Evolutionary conservation across 2,113 vertebrate genomes (phyloP).

Genomic region (Microtus pennsylvanicus): DNA sequence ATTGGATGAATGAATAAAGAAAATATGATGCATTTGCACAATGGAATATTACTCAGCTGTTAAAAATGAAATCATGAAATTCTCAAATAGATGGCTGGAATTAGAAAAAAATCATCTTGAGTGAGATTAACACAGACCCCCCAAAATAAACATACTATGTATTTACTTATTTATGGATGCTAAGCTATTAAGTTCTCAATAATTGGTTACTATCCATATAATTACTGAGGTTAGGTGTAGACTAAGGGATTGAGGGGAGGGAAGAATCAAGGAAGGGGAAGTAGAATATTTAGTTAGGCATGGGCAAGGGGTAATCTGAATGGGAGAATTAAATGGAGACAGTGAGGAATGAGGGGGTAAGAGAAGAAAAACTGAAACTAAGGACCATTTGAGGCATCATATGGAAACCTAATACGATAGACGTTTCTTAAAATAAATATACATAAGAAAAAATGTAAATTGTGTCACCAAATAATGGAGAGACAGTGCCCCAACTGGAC

Average conservation of each 20-base stretch:
- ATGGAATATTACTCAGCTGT: not conserved
- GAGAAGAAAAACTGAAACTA: not conserved
- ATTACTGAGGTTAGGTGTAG: not conserved
- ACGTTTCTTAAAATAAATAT: not conserved
- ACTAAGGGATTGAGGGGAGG: not conserved
- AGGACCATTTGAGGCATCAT: not conserved
- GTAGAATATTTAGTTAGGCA: not conserved
- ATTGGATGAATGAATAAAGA: not conserved
- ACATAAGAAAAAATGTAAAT: not conserved
- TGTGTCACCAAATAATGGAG: not conserved
- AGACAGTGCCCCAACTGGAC: not conserved
- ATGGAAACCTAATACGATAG: not conserved
- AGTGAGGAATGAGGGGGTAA: not conserved
- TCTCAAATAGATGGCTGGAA: not conserved
- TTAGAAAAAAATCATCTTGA: not conserved
- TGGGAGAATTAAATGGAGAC: not conserved
- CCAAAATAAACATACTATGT: not conserved
- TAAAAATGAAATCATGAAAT: not conserved
- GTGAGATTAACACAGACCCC: not conserved
- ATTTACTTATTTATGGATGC: not conserved
- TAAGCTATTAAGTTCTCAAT: not conserved
- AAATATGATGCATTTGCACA: not conserved
- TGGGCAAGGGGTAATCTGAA: not conserved
- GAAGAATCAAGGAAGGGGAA: not conserved
- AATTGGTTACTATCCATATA: not conserved